Evolutionary conservation across 2,888 invertebrate species (phyloP), one percentile per base, ranked within the genome.

Genomic region (Stenurella melanura): DNA sequence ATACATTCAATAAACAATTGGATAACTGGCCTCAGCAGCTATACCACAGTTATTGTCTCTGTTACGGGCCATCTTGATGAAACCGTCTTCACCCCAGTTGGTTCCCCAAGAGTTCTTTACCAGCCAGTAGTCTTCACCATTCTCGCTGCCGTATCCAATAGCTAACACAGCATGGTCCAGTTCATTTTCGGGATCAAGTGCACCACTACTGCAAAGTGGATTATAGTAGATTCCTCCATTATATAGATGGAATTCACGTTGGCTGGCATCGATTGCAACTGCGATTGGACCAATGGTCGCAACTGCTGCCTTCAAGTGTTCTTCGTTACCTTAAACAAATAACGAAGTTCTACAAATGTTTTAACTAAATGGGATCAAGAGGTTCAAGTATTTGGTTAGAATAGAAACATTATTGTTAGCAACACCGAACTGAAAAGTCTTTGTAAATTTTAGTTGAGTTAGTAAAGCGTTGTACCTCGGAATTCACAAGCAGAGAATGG

Each of bases 151-250:
- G 34, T 95, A 96, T 0, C 96, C 96, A 18, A 96, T 94, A 77
- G 93, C 93, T 83, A 96, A 88, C 38, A 94, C 95, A 80, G 95
- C 97, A 85, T 97, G 97, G 90, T 97, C 96, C 58, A 97, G 90
- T 79, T 91, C 89, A 54, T 90, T 60, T 19, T 70, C 70, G 9
- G 70, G 70, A 11, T 70, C 70, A 6, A 60, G 86, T 0, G 91
- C 85, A 82, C 73, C 72, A 90, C 97, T 38, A 10, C 11, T 50
- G 57, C 74, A 74, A 3, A 7, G n/a, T 30, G 18, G 6, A 21
- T 74, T 50, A 18, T 74, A 74, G 50, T 68, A 74, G 2, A 74
- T 17, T 15, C 74, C 77, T 19, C 38, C 21, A 0, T 21, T 5
- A 42, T 77, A 77, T 0, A 54, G 18, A 10, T 18, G 15, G 66